A percentile compares a stretch with the other conserved stretches of the same genome.
These are phyloP conservation scores for Lophura nycthemera DNA, from an alignment of 2,113 vertebrate genomes.

Conservation along the genomic window DNA sequence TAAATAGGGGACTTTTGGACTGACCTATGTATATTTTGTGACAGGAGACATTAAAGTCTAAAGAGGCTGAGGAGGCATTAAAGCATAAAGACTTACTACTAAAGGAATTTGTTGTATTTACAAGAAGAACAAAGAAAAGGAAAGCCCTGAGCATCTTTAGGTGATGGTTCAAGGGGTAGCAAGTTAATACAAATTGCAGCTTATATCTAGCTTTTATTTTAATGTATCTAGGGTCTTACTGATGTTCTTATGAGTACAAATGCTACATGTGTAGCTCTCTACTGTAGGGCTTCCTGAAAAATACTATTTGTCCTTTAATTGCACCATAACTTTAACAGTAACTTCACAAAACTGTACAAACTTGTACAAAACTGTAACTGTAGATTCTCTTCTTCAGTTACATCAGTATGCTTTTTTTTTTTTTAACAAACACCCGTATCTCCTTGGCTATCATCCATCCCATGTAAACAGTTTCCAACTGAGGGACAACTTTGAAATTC, in stretches of 20 bases:
- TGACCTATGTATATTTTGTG: not conserved
- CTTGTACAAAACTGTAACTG: not conserved
- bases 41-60: accelerated
- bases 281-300: not conserved
- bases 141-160: not conserved
- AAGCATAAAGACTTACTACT: not conserved
- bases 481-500: not conserved
- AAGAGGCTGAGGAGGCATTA: too few relatives aligned
- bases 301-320: not conserved
- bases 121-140: not conserved
- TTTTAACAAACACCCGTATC: not conserved
- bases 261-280: not conserved
- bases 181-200: not conserved
- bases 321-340: not conserved
- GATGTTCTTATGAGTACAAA: not conserved
- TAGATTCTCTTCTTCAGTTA: not conserved
- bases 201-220: accelerated
- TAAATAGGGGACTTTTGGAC: too few relatives aligned
- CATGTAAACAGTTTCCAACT: not conserved
- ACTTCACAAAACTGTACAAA: not conserved
- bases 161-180: not conserved
- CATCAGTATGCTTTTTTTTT: not conserved
- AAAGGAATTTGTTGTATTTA: not conserved
- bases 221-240: not conserved
- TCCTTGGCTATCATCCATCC: not conserved